Conservation (phyloP, 2,888 invertebrate genomes). For the Zhuqinia jingwanae region DNA sequence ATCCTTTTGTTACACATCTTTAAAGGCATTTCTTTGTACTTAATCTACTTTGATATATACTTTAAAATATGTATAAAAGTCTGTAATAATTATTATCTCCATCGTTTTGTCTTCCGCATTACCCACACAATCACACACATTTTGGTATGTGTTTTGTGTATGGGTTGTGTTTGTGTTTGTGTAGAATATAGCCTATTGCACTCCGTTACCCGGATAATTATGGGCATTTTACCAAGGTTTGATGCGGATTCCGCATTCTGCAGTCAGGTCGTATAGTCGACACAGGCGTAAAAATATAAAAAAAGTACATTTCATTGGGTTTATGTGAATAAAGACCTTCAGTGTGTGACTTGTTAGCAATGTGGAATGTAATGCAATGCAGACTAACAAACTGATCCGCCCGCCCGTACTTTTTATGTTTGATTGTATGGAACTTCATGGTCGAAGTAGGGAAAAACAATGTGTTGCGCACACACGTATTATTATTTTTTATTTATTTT, state of each 20-base stretch:
- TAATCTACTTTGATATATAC: neutral
- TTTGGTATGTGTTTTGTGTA: no score
- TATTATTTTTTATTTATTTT: neutral
- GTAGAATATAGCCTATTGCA: neutral
- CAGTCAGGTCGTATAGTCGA: neutral
- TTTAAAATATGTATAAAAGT: neutral
- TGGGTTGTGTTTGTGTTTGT: no score
- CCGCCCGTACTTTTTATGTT: neutral
- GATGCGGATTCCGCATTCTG: conserved; percentile 62
- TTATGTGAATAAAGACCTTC: conserved; percentile 36
- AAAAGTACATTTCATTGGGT: conserved; percentile 8
- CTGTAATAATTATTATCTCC: conserved; percentile 43
- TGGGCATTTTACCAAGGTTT: conserved; percentile 42
- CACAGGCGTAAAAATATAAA: neutral
- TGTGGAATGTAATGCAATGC: neutral
- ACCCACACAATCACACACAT: conserved; percentile 4
- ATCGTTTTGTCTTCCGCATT: conserved; percentile 55
- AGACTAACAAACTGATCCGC: neutral
- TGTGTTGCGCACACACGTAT: neutral
- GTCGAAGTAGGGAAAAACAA: neutral
- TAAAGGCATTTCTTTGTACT: no score
- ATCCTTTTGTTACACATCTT: no score
- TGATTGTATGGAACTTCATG: neutral
- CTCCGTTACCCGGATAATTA: conserved; percentile 46
- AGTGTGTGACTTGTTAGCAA: neutral